phyloP scores from a whole-genome alignment of 2,797 vertebrate species.

The Rhynchonycteris naso region DNA sequence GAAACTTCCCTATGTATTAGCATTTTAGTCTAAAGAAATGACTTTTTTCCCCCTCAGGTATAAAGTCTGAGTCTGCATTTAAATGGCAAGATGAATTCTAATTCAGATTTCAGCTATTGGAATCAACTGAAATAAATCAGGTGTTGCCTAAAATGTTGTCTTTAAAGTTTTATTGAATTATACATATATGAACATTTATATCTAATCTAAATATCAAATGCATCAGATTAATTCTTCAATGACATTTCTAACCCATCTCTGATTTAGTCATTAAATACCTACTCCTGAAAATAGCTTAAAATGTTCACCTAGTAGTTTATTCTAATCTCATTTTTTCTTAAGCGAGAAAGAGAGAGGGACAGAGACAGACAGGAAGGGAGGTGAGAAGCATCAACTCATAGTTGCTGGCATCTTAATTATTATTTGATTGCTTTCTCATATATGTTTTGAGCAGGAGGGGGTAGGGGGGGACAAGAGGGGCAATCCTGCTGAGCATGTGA shows the following conservation, averaged over 20 bases:
- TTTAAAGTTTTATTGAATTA: not conserved
- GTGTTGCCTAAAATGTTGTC: not conserved
- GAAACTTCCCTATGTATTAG: conserved; percentile 42
- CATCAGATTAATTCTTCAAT: conserved; percentile 10
- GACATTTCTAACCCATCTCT: conserved; percentile 16
- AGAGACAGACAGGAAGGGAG: no score
- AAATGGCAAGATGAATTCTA: conserved; percentile 71
- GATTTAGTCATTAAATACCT: conserved; percentile 30
- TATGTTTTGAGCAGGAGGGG: no score
- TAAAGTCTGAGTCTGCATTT: conserved; percentile 69
- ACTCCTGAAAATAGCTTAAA: not conserved
- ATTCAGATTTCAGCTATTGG: conserved; percentile 24
- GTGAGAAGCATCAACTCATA: no score
- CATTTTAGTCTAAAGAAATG: conserved; percentile 69
- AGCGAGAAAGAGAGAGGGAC: no score
- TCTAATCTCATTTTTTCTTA: not conserved
- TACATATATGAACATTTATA: not conserved
- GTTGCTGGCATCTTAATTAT: no score
- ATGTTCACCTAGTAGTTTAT: not conserved
- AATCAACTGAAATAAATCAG: conserved; percentile 21
- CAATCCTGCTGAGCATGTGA: no score
- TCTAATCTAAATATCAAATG: not conserved
- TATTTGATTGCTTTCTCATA: no score
- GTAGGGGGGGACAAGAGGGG: no score
- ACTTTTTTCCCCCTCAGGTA: conserved; percentile 37